Evolutionary conservation across 1,140 invertebrate genomes (phyloP), one percentile per base, ranked within the genome.

Genomic region (Drosophila jambulina): DNA sequence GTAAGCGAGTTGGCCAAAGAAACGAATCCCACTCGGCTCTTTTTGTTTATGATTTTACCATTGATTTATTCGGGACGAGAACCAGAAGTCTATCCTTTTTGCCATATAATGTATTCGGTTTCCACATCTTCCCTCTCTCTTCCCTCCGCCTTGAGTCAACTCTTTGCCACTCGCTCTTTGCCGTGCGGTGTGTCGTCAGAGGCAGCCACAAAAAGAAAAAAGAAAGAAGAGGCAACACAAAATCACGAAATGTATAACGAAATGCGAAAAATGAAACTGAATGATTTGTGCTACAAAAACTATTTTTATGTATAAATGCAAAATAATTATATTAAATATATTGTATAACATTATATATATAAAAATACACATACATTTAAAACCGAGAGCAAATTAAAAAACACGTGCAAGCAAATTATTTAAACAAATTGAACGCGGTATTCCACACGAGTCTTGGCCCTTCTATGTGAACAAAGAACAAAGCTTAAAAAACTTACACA

Each of bases 231-330:
- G 49, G 29, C 27, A 51, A 51, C 27, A 53, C 13, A 12, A 70
- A 29, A 51, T 51, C 13, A 19, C 32, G 51, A 42, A 13, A 21
- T 49, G 23, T 25, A 15, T 60, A n/a, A 56, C 49, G 8, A 34
- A 49, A 46, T 59, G 38, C 10, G 54, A 53, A 43, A 64, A 42
- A 65, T 10, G 19, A 56, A 54, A 70, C 13, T 42, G 12, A 68
- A 64, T 29, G 27, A 72, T 42, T 64, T 77, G 72, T 83, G 82
- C 81, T 81, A 72, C 67, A 74, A 67, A 72, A 74, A 80, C 63
- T 76, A 77, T 83, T 76, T 86, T 82, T 72, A 76, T 86, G 79
- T 87, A 68, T 77, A 78, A 82, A 88, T 72, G 82, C 25, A 74
- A 82, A 82, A 65, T 82, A 78, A 67, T 72, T 77, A 69, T 82